Evolutionary conservation across 2,113 vertebrate genomes (phyloP).

Genomic region (Chloropsis cyanopogon): DNA sequence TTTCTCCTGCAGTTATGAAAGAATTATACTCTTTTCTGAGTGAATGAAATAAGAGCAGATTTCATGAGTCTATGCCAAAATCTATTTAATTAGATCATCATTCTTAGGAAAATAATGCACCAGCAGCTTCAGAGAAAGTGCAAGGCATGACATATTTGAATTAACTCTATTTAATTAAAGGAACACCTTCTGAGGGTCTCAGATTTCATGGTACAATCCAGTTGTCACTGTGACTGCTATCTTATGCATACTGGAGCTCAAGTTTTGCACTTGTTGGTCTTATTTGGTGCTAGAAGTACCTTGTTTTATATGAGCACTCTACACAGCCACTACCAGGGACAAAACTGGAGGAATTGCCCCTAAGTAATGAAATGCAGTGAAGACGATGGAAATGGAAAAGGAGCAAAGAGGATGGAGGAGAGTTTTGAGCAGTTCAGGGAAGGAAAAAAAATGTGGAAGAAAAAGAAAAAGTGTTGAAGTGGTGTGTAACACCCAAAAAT

Average conservation of each 20-base stretch:
- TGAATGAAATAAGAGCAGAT: conserved; percentile 40
- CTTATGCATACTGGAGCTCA: neutral
- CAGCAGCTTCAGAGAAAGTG: conserved; percentile 51
- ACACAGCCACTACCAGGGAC: neutral
- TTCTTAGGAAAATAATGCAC: conserved; percentile 63
- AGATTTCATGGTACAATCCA: conserved; percentile 31
- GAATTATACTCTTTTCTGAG: conserved; percentile 39
- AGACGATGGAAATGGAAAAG: neutral
- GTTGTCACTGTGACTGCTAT: neutral
- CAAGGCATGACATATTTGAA: conserved; percentile 48
- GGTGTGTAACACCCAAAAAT: neutral
- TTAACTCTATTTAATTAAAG: conserved; percentile 69
- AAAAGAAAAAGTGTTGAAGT: neutral
- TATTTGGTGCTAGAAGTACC: neutral
- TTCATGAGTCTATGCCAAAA: conserved; percentile 57
- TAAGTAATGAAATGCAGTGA: neutral
- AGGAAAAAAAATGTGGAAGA: neutral
- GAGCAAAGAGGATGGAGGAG: neutral
- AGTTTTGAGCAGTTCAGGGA: neutral
- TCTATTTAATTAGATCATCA: conserved; percentile 67
- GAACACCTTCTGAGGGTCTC: conserved; percentile 25
- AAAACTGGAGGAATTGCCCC: neutral
- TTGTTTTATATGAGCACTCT: neutral
- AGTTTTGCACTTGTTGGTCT: neutral
- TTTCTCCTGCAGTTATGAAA: conserved; percentile 41